Evolutionary conservation across 35 echinoderm and acorn worm species (phyloP), one percentile per base, ranked within the genome.

Genomic region (Stichopus chloronotus): DNA sequence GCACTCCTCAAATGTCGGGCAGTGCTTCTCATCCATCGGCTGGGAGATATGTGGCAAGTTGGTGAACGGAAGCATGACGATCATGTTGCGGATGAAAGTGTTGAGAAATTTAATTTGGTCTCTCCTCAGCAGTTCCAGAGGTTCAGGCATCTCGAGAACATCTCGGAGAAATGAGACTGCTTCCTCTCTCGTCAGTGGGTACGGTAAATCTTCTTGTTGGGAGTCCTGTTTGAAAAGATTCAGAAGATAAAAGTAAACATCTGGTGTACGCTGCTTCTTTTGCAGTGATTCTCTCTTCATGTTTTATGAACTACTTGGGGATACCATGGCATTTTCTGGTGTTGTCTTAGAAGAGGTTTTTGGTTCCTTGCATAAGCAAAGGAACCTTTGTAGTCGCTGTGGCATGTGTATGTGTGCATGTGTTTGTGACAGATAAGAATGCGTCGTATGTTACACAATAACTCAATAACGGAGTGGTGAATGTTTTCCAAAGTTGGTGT

Each of bases 21-120:
- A 24, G 52, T 83, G 79, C 12, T 83, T 83, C 9, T 83, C 79
- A 55, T 83, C 25, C 79, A 83, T 83, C 11, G 79, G 79, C 55
- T 83, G 79, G 25, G 79, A 53, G 4, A 83, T n/a, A 55, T 83
- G 79, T 55, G 79, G 79, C 52, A 83, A 11, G 79, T 53, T 83
- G 4, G 79, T 54, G 25, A 83, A 83, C 55, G 79, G 79, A 83
- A 83, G 10, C n/a, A 54, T 56, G 9, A 10, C 55, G 55, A 83
- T 83, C 79, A 83, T 83, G 55, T 55, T 53, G 55, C 55, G 25
- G 7, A 83, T 83, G n/a, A 55, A 83, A 11, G 79, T 83, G 25
- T 83, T 83, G 4, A 83, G 25, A 53, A 83, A 83, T 56, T 11
- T 16, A 12, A 83, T 83, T 14, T 7, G 54, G 55, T 83, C 79